phyloP scores from a whole-genome alignment of 2,888 invertebrate species.

The Silvanus unidentatus region DNA sequence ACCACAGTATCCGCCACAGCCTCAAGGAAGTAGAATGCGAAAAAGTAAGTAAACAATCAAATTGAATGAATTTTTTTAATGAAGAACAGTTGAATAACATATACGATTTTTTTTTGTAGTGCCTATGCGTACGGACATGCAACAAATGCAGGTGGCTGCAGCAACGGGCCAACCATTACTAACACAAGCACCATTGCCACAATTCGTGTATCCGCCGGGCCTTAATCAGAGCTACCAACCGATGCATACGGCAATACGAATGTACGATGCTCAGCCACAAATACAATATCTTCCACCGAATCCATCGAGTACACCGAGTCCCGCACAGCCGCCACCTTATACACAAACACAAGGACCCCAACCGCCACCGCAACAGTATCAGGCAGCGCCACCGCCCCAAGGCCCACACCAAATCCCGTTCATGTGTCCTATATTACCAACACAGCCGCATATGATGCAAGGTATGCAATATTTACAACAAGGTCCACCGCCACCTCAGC shows the following conservation, averaged over 20 bases:
- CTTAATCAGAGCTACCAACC: slow-evolving; percentile 47
- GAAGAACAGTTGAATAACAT: not conserved
- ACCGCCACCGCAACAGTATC: slow-evolving; percentile 44
- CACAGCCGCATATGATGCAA: slow-evolving; percentile 49
- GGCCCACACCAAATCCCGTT: slow-evolving; percentile 53
- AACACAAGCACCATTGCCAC: slow-evolving; percentile 73
- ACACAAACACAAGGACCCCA: slow-evolving; percentile 36
- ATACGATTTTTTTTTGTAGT: slow-evolving; percentile 35
- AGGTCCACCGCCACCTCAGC: slow-evolving; percentile 47
- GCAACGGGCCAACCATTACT: slow-evolving; percentile 80
- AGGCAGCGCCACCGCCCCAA: slow-evolving; percentile 50
- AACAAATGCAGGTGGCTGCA: slow-evolving; percentile 76
- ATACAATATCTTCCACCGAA: slow-evolving; percentile 45
- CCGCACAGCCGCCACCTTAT: slow-evolving; percentile 41
- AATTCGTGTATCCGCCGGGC: slow-evolving; percentile 41
- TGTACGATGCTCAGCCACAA: slow-evolving; percentile 51
- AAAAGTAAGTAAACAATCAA: slow-evolving; percentile 28
- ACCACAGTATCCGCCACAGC: slow-evolving; percentile 46
- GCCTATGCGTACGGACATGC: slow-evolving; percentile 52
- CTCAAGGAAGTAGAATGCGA: slow-evolving; percentile 40
- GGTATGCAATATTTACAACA: slow-evolving; percentile 49
- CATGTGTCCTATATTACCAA: slow-evolving; percentile 55
- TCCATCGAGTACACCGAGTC: slow-evolving; percentile 50
- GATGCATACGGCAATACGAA: slow-evolving; percentile 49
- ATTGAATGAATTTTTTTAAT: not conserved